phyloP scores from a whole-genome alignment of 2,113 vertebrate genomes.

The Oxyura jamaicensis region DNA sequence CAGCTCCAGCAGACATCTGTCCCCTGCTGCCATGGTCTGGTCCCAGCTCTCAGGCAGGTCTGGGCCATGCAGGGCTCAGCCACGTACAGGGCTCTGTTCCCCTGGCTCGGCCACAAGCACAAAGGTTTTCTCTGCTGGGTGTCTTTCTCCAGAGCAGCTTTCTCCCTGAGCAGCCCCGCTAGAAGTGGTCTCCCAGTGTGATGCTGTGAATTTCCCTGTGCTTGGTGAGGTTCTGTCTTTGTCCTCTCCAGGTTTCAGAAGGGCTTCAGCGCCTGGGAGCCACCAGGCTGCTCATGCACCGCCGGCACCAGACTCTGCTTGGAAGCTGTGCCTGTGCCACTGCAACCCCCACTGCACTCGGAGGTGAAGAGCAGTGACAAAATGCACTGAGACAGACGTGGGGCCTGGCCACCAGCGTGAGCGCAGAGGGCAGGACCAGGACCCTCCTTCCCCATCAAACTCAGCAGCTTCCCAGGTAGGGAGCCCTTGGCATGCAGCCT shows the following conservation, averaged over 20 bases:
- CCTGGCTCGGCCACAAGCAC: too few species aligned
- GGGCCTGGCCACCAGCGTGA: fast-evolving
- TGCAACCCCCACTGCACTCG: too few species aligned
- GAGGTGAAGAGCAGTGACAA: fast-evolving
- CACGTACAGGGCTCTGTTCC: background rate
- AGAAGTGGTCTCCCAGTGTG: background rate
- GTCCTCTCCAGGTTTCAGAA: too few species aligned
- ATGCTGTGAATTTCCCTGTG: background rate
- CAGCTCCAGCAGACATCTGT: background rate
- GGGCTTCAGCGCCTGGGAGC: background rate
- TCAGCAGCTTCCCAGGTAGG: fast-evolving
- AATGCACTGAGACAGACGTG: fast-evolving
- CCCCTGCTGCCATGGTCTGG: background rate
- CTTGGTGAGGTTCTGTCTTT: too few species aligned
- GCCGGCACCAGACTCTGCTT: too few species aligned
- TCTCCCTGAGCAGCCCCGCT: background rate
- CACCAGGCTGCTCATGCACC: background rate
- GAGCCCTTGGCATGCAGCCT: fast-evolving
- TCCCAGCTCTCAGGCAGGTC: background rate
- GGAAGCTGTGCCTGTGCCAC: too few species aligned
- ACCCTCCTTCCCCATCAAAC: background rate
- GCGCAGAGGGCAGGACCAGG: fast-evolving
- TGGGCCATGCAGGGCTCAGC: fast-evolving
- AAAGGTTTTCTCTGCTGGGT: too few species aligned
- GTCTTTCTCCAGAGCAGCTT: background rate